A percentile compares a stretch with the other conserved stretches of the same genome.
phyloP scores from a whole-genome alignment of 2,888 invertebrate species.

The Pachliopta kotzebuea region DNA sequence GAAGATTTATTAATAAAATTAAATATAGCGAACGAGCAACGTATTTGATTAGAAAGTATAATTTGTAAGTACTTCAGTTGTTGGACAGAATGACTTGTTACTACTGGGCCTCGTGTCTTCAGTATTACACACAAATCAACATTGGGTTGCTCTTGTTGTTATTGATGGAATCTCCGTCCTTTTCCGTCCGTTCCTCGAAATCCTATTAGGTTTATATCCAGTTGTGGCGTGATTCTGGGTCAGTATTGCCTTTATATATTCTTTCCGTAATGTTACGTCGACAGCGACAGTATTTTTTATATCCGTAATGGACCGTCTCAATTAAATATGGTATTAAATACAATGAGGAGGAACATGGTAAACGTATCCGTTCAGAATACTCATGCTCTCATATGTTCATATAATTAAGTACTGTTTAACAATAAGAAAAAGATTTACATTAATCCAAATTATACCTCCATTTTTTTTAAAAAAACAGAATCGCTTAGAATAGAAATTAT shows the following conservation, averaged over 20 bases:
- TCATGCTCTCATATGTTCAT: no score
- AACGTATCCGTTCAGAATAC: no score
- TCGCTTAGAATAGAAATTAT: no score
- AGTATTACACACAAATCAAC: slow-evolving; percentile 1
- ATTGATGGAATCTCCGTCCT: neutral
- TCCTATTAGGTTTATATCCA: slow-evolving; percentile 2
- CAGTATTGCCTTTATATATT: neutral
- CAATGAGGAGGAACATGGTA: no score
- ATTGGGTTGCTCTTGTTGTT: neutral
- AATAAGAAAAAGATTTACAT: no score
- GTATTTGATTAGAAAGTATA: neutral
- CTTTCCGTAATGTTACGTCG: neutral
- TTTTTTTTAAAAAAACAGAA: no score
- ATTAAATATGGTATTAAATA: no score
- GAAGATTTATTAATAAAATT: neutral
- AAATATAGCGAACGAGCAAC: neutral
- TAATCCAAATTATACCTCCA: no score
- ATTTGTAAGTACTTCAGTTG: neutral
- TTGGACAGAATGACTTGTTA: neutral
- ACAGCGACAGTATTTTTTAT: neutral
- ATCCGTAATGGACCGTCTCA: neutral
- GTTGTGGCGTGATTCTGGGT: neutral
- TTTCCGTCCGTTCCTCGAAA: neutral
- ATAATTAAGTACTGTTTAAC: no score
- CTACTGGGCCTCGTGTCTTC: neutral